phyloP scores from a whole-genome alignment of 2,888 invertebrate species.

The Monopis laevigella region DNA sequence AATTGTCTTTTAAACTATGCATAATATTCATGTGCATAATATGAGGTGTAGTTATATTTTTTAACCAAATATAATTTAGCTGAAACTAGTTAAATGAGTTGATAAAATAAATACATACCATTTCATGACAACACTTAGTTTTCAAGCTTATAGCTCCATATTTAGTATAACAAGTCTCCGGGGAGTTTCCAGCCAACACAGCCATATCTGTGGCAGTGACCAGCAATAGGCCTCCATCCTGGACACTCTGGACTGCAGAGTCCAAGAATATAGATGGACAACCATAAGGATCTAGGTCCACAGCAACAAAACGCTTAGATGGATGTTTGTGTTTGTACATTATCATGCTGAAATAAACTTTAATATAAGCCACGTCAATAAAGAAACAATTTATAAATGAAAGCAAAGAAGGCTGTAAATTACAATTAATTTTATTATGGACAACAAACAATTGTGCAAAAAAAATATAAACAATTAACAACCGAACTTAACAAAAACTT shows the following conservation, averaged over 20 bases:
- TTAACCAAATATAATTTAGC: no score
- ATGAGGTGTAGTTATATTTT: no score
- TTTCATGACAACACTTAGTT: conserved; percentile 92
- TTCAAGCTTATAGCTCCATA: conserved; percentile 92
- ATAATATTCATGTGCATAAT: no score
- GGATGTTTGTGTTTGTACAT: conserved; percentile 82
- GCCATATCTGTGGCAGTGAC: conserved; percentile 99
- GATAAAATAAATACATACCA: conserved; percentile 64
- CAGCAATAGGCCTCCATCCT: conserved; percentile 86
- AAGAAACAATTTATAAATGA: no score
- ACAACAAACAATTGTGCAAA: no score
- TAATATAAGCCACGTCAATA: no score
- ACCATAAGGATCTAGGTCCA: conserved; percentile 98
- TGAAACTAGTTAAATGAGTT: no score
- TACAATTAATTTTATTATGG: no score
- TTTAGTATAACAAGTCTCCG: conserved; percentile 93
- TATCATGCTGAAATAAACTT: conserved; percentile 75
- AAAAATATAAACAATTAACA: no score
- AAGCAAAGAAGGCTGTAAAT: no score
- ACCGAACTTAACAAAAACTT: no score
- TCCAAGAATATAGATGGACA: conserved; percentile 94
- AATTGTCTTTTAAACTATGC: no score
- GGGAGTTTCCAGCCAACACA: conserved; percentile 92
- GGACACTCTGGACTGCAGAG: conserved; percentile 82
- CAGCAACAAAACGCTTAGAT: conserved; percentile 79